phyloP scores from a whole-genome alignment of 2,797 vertebrate species.

The Rhinogobio ventralis region DNA sequence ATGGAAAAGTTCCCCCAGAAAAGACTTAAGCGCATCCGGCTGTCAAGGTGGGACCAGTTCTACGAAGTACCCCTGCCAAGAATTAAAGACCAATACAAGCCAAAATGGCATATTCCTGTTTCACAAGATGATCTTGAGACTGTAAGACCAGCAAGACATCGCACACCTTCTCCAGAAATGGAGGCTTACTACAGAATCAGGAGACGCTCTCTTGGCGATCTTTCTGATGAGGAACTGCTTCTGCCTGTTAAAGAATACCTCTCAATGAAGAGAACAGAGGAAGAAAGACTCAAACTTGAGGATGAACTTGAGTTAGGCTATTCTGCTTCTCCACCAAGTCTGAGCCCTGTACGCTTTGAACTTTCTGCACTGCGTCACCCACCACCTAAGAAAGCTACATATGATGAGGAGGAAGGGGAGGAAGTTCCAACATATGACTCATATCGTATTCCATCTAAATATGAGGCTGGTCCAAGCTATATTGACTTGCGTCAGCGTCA shows the following conservation, averaged over 20 bases:
- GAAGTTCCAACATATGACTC: conserved; percentile 83
- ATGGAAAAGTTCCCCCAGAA: conserved; percentile 91
- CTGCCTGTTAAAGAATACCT: conserved; percentile 93
- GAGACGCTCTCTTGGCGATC: conserved; percentile 91
- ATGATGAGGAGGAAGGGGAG: conserved; percentile 81
- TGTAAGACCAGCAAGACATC: conserved; percentile 92
- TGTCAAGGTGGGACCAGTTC: conserved; percentile 98
- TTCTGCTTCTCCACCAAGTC: conserved; percentile 93
- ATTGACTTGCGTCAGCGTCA: conserved; percentile 91
- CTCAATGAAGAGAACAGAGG: conserved; percentile 94
- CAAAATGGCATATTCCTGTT: conserved; percentile 89
- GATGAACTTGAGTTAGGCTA: conserved; percentile 94
- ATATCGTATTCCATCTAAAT: conserved; percentile 91
- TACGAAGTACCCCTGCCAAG: conserved; percentile 95
- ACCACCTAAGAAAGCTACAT: conserved; percentile 77
- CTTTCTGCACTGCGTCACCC: conserved; percentile 88
- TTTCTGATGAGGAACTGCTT: conserved; percentile 95
- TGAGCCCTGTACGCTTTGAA: conserved; percentile 94
- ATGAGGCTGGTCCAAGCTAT: conserved; percentile 89
- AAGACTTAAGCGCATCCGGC: conserved; percentile 94
- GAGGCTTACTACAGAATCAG: conserved; percentile 88
- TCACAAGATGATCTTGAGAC: conserved; percentile 96
- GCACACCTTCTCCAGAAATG: conserved; percentile 88
- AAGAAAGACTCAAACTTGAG: conserved; percentile 93
- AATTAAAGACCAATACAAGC: conserved; percentile 95